These are phyloP conservation scores for Prosopocoilus inquinatus DNA, from an alignment of 2,888 invertebrate species.

Conservation along the genomic window DNA sequence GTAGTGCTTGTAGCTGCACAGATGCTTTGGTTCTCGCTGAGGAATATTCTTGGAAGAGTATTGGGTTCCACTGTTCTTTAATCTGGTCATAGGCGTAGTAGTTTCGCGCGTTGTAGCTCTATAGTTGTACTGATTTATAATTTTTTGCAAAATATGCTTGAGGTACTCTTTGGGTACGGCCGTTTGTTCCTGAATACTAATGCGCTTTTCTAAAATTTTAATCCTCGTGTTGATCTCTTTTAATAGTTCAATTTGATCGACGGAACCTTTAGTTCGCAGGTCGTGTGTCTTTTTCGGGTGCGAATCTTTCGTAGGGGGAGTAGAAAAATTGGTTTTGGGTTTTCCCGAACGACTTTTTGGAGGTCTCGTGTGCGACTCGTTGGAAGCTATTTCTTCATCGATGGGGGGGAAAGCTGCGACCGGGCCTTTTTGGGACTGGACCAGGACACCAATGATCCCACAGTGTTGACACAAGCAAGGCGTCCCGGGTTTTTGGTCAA, in stretches of 20 bases:
- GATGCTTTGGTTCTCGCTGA: neutral
- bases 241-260: constrained; percentile 19
- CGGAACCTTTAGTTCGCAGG: constrained; percentile 7
- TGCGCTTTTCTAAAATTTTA: constrained; percentile 38
- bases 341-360: neutral
- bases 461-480: constrained; percentile 48
- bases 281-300: neutral
- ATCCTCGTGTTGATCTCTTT: constrained; percentile 38
- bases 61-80: constrained; percentile 22
- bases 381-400: neutral
- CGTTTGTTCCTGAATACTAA: constrained; percentile 42
- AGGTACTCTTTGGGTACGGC: constrained; percentile 47
- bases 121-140: constrained; percentile 29
- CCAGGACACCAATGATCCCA: constrained; percentile 43
- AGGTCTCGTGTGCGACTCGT: neutral
- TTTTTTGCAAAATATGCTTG: constrained; percentile 44
- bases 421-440: constrained; percentile 46
- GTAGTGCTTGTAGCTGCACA: neutral
- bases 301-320: neutral
- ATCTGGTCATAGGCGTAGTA: neutral
- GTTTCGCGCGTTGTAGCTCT: neutral
- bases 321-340: neutral
- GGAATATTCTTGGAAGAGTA: constrained; percentile 11
- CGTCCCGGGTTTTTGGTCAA: constrained; percentile 30
- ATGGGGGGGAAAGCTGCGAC: constrained; percentile 29